phyloP scores from a whole-genome alignment of 2,888 invertebrate genomes.

The Caenorhabditis japonica region DNA sequence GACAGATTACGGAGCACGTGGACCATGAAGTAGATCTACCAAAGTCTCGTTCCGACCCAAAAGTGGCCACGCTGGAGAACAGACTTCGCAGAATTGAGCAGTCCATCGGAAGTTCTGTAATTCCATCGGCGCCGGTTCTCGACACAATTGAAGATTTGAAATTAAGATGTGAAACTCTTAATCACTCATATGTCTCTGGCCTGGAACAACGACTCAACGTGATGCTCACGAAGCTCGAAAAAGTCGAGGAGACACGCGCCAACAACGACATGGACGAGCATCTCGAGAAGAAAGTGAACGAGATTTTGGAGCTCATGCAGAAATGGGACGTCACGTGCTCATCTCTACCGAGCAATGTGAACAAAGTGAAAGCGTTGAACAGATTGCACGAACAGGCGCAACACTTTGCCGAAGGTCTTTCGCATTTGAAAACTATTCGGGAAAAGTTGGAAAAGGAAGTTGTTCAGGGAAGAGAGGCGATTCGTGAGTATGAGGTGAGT shows the following conservation, averaged over 20 bases:
- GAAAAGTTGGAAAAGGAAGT: constrained; percentile 63
- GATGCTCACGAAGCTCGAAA: constrained; percentile 59
- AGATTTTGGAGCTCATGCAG: constrained; percentile 56
- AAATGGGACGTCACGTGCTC: constrained; percentile 64
- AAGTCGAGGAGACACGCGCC: constrained; percentile 55
- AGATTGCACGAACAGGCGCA: constrained; percentile 66
- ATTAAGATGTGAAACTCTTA: constrained; percentile 62
- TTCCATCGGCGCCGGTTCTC: constrained; percentile 52
- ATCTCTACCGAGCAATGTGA: constrained; percentile 61
- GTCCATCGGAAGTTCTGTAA: constrained; percentile 50
- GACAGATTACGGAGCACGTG: not conserved
- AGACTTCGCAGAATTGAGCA: constrained; percentile 58
- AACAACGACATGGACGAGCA: constrained; percentile 56
- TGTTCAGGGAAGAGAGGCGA: constrained; percentile 37
- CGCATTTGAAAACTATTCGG: constrained; percentile 57
- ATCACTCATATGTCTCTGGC: constrained; percentile 57
- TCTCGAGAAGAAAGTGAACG: constrained; percentile 57
- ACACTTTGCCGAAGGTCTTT: constrained; percentile 58
- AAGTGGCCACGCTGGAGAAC: constrained; percentile 44
- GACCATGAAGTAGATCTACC: constrained; percentile 35
- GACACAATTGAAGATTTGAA: constrained; percentile 65
- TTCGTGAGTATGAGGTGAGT: constrained; percentile 50
- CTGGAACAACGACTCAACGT: constrained; percentile 60
- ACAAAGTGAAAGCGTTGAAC: constrained; percentile 61
- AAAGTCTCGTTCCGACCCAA: constrained; percentile 20